Evolutionary conservation across 2,113 vertebrate species (phyloP), one percentile per base, ranked within the genome.

Genomic region (Cricetomys ansorgei): DNA sequence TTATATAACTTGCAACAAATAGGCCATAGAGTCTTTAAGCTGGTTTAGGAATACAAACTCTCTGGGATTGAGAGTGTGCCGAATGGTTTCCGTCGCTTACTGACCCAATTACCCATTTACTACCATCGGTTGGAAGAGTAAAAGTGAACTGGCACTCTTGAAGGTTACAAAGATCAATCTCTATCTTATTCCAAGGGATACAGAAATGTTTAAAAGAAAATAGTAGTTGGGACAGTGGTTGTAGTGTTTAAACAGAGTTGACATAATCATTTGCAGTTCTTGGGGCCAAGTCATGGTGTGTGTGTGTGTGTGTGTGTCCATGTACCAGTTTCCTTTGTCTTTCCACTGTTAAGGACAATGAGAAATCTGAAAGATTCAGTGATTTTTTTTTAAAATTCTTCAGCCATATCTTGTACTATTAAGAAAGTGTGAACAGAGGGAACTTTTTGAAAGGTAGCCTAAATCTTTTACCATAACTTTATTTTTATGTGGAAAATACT

Each of bases 181-280:
- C 27, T 7, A 40, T 53, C 37, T 86, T 69, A 23, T 92, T 89
- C 34, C 50, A 69, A 87, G 21, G 29, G 53, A 10, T 88, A 6
- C 16, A 79, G 55, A 92, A n/a, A 73, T 23, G 7, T 85, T 96
- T 67, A 34, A 88, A 92, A 89, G 57, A 95, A 94, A 83, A 55
- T 37, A 87, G 37, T 6, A 64, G 2, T 48, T 69, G 65, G 53
- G 17, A 45, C 59, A 3, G 2, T 48, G 53, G 3, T 57, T 48
- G 2, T 69, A 40, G 40, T 85, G 5, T 72, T 48, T 43, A 73
- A 62, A 11, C 25, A 76, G 50, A 11, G 17, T 62, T 40, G 45
- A 45, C 19, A 67, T 69, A 70, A 57, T 72, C 75, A 65, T 55
- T 92, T 64, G 10, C 89, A 69, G 83, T 45, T 43, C 10, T 43